Evolutionary conservation across 1,140 invertebrate genomes (phyloP).

Genomic region (Medauroidea extradentata): DNA sequence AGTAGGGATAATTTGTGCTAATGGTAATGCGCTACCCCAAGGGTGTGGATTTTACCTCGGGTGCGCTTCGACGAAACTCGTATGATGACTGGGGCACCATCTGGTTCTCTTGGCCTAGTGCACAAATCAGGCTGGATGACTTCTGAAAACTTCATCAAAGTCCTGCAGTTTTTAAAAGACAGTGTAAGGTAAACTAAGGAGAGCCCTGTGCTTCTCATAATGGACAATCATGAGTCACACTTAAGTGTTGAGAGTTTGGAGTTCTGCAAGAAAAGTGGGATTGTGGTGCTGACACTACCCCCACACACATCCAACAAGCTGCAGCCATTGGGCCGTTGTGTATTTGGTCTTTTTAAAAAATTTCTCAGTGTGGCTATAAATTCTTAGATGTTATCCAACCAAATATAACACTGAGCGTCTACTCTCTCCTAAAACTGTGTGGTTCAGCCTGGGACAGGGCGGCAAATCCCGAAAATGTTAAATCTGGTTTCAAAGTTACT

Average conservation of each 20-base stretch:
- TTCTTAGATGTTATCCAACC: constrained; percentile 21
- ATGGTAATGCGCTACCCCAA: constrained; percentile 40
- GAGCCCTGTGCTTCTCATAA: constrained; percentile 18
- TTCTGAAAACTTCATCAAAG: constrained; percentile 30
- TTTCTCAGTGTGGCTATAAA: constrained; percentile 21
- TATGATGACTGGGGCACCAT: constrained; percentile 34
- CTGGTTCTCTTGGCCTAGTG: constrained; percentile 31
- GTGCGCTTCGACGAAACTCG: constrained; percentile 27
- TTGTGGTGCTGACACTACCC: constrained; percentile 31
- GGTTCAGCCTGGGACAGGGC: constrained; percentile 15
- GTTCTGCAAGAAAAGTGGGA: constrained; percentile 27
- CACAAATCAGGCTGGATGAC: constrained; percentile 41
- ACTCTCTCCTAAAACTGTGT: constrained; percentile 20
- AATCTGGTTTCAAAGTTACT: constrained; percentile 13
- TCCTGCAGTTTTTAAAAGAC: constrained; percentile 39
- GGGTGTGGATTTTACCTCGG: constrained; percentile 43
- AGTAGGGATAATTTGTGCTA: constrained; percentile 35
- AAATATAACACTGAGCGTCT: constrained; percentile 23
- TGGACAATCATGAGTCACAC: constrained; percentile 31
- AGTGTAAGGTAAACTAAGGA: constrained; percentile 19
- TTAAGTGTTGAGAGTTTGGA: constrained; percentile 26
- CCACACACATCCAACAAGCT: constrained; percentile 28
- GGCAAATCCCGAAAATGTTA: constrained; percentile 12
- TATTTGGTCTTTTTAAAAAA: constrained; percentile 27
- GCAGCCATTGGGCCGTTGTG: constrained; percentile 32